Evolutionary conservation across 2,888 invertebrate genomes (phyloP).

Genomic region (Ennomos quercinarius): DNA sequence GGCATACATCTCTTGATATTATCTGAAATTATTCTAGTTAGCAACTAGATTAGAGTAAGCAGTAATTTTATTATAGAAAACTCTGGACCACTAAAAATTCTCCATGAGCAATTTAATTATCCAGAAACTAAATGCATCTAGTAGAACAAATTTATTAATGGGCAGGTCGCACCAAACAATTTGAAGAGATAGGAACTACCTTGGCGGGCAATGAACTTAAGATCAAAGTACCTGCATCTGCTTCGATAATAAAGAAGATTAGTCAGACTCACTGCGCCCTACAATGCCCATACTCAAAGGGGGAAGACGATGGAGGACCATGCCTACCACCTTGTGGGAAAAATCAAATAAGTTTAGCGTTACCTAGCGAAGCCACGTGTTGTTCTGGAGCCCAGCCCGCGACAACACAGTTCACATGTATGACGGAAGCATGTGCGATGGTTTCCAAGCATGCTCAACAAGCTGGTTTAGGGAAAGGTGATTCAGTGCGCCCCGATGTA

Average conservation of each 20-base stretch:
- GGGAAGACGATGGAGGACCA: conserved; percentile 47
- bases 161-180: conserved; percentile 79
- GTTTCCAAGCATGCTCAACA: conserved; percentile 68
- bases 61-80: conserved; percentile 30
- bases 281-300: conserved; percentile 68
- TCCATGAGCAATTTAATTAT: conserved; percentile 24
- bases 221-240: conserved; percentile 74
- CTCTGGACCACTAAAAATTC: conserved; percentile 25
- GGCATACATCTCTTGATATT: too few relatives aligned
- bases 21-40: too few relatives aligned
- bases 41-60: background rate
- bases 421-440: conserved; percentile 74
- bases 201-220: conserved; percentile 77
- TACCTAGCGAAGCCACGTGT: conserved; percentile 69
- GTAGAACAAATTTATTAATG: conserved; percentile 71
- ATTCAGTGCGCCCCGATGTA: conserved; percentile 66
- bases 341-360: conserved; percentile 73
- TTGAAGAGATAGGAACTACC: conserved; percentile 78
- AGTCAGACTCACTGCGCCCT: conserved; percentile 76
- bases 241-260: conserved; percentile 77
- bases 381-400: conserved; percentile 66
- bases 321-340: conserved; percentile 74
- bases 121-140: conserved; percentile 50
- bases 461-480: conserved; percentile 59
- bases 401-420: conserved; percentile 75